Evolutionary conservation across 92 coral and sea anemone genomes (phyloP), one percentile per base, ranked within the genome.

Genomic region (Siderastrea radians): DNA sequence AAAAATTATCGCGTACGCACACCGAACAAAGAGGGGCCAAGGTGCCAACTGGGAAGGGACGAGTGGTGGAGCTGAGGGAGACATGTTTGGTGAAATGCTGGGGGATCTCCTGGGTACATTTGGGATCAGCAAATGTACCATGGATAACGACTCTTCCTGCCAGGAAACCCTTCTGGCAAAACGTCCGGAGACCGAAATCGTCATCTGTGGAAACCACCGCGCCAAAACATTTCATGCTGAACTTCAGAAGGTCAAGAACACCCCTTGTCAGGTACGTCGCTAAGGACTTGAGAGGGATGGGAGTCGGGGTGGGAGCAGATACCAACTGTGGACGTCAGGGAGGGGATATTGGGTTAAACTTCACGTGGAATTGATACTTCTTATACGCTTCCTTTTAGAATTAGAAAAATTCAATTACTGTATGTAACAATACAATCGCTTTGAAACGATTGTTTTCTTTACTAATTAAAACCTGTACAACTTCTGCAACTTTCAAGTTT

Each of bases 161-260:
- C 88, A 73, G 59, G 83, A 88, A 13, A 75, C 82, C 45, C 74
- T 88, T 7, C 88, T 88, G 13, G 65, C 57, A 61, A 88, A 62
- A 75, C 59, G 81, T 52, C 82, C 91, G 62, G 91, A 88, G 82
- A 53, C 91, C 8, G 87, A 88, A 52, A 69, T 83, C 26, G 63
- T 89, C 17, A 75, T 65, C 67, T 89, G 92, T 84, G 89, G 92
- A 45, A 89, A 89, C 70, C 92, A 89, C 49, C 69, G 84, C 6
- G 78, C 84, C 43, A 89, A 89, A 72, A 74, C 92, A 65, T 83
- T 89, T 58, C 92, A 89, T 43, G 45, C 88, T 47, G 92, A 89
- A 58, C 92, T 84, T 59, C 83, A 83, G 72, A 89, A 75, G 49
- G 79, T 89, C 19, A 89, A 89, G 74, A 89, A 88, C 80, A 81